These are phyloP conservation scores for Vombatus ursinus DNA, from an alignment of 2,113 vertebrate species.

Conservation along the genomic window DNA sequence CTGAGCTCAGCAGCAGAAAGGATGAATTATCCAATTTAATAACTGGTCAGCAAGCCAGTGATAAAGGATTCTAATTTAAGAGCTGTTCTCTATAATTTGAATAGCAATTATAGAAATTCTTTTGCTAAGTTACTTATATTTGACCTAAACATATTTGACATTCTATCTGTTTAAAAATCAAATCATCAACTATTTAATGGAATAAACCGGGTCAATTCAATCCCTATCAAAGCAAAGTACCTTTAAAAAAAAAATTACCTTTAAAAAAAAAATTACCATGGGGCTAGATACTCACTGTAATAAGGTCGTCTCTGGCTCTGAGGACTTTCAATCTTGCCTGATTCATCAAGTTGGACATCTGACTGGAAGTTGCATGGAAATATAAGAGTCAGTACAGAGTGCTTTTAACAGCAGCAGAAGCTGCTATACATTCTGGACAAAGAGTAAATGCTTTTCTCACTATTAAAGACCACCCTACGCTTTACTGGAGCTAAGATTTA, in stretches of 20 bases:
- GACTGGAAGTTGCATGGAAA: constrained; percentile 83
- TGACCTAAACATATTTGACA: background rate
- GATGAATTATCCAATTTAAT: background rate
- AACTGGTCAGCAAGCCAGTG: background rate
- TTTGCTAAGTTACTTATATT: background rate
- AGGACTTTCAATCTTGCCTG: constrained; percentile 98
- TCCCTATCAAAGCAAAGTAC: background rate
- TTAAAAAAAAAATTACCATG: background rate
- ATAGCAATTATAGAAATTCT: constrained; percentile 2
- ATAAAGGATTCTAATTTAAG: background rate
- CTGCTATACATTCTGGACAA: background rate
- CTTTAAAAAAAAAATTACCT: background rate
- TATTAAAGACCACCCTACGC: background rate
- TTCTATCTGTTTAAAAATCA: background rate
- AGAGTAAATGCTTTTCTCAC: background rate
- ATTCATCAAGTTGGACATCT: constrained; percentile 99
- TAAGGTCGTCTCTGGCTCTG: constrained; percentile 97
- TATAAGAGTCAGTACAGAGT: constrained; percentile 49
- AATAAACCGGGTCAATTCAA: background rate
- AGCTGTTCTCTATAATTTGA: background rate
- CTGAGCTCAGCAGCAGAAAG: constrained; percentile 9
- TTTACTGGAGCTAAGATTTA: background rate
- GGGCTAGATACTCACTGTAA: constrained; percentile 88
- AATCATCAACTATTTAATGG: background rate
- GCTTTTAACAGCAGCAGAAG: constrained; percentile 19